Evolutionary conservation across 2,113 vertebrate species (phyloP).

Genomic region (Diphyllodes magnificus): DNA sequence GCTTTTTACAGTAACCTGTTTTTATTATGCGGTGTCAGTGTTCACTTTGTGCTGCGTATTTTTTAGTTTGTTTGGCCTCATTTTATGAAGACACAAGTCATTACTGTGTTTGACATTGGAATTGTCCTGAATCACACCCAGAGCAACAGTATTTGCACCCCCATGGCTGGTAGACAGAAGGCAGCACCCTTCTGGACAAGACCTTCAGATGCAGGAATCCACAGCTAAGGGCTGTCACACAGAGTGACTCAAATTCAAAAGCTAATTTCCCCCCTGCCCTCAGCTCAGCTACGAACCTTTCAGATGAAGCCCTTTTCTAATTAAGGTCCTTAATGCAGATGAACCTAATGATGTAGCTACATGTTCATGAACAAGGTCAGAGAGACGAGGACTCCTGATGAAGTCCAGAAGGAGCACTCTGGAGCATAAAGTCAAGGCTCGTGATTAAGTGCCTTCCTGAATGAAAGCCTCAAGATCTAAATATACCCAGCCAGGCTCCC

Average conservation of each 20-base stretch:
- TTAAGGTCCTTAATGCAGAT: background rate
- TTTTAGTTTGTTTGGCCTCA: background rate
- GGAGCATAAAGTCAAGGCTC: background rate
- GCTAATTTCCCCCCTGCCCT: background rate
- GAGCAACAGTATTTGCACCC: background rate
- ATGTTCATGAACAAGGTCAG: background rate
- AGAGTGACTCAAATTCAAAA: background rate
- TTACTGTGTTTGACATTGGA: background rate
- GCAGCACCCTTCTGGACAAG: background rate
- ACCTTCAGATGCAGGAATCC: background rate
- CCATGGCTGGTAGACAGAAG: background rate
- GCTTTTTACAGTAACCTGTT: slow-evolving; percentile 34
- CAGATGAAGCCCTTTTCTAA: background rate
- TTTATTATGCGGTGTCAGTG: background rate
- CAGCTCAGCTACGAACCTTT: background rate
- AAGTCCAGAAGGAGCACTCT: background rate
- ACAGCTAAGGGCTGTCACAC: background rate
- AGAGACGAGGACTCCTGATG: background rate
- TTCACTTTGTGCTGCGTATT: background rate
- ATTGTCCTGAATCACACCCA: background rate
- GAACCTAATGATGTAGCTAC: background rate
- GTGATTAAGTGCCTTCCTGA: background rate
- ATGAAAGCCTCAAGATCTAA: background rate
- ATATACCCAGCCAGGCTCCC: background rate
- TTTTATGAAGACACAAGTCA: background rate